These are phyloP conservation scores for Anolis carolinensis DNA, from an alignment of 2,113 vertebrate genomes.

Conservation along the genomic window DNA sequence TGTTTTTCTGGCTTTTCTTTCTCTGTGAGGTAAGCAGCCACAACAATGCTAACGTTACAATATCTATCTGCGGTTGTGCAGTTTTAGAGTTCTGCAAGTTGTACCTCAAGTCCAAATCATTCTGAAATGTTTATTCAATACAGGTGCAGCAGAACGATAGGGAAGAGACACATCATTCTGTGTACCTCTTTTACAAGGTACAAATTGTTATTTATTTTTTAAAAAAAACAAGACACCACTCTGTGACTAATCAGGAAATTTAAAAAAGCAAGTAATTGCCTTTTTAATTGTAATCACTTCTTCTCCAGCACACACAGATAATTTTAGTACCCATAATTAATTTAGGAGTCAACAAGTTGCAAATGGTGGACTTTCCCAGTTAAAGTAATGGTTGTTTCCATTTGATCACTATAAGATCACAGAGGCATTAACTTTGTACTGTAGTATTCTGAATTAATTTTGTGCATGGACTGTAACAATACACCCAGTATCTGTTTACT, in stretches of 20 bases:
- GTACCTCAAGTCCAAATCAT: not conserved
- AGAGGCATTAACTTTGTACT: constrained; percentile 8
- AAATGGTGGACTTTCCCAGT: not conserved
- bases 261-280: not conserved
- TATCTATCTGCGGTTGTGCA: not conserved
- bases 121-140: not conserved
- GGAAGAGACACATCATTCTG: not conserved
- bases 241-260: not conserved
- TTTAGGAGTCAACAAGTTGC: not conserved
- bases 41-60: not conserved
- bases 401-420: not conserved
- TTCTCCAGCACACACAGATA: not conserved
- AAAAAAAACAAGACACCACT: not conserved
- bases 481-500: not conserved
- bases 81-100: not conserved
- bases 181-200: constrained; percentile 25
- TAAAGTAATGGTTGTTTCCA: not conserved
- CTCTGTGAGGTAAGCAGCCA: not conserved
- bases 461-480: not conserved
- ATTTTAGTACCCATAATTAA: not conserved
- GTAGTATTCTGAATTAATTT: not conserved
- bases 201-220: constrained; percentile 11
- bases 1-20: not conserved
- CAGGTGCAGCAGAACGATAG: constrained; percentile 39
- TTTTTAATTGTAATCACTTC: not conserved